Conservation (phyloP, 2,797 vertebrate species). For the Megaceryle alcyon region DNA sequence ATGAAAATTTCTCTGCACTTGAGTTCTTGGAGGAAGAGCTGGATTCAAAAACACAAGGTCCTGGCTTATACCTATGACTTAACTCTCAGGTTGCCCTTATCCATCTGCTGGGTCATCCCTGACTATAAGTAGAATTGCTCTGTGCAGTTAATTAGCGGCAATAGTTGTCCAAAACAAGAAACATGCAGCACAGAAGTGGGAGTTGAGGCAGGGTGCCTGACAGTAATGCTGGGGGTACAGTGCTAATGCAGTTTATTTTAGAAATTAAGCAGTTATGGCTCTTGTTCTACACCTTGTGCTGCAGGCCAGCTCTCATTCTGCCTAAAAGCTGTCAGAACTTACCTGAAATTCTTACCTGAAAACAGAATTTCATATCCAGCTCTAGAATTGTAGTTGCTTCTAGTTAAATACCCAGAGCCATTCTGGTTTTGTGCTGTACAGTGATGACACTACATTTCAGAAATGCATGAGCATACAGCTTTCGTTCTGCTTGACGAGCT, state of each 20-base stretch:
- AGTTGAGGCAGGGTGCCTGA: neutral
- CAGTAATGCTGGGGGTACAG: neutral
- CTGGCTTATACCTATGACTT: neutral
- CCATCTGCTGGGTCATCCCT: neutral
- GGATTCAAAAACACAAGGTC: neutral
- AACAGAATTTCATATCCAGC: neutral
- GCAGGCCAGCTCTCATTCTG: neutral
- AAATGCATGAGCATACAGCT: constrained; percentile 2
- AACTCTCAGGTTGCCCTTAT: neutral
- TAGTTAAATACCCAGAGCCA: neutral
- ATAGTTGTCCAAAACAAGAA: neutral
- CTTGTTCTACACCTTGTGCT: neutral
- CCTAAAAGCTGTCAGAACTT: too few species aligned
- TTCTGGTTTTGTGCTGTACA: neutral
- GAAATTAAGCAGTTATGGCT: neutral
- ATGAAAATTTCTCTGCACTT: neutral
- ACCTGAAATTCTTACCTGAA: neutral
- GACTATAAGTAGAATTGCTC: accelerated
- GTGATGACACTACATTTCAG: neutral
- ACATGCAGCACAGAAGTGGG: neutral
- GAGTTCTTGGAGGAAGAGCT: neutral
- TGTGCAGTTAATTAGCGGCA: neutral
- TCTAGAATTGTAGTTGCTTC: constrained; percentile 2
- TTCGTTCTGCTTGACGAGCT: neutral
- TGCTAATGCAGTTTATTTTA: neutral